Base-by-base conservation (phyloP, 2,797 vertebrate species). In the Muscicapa comitata region DNA sequence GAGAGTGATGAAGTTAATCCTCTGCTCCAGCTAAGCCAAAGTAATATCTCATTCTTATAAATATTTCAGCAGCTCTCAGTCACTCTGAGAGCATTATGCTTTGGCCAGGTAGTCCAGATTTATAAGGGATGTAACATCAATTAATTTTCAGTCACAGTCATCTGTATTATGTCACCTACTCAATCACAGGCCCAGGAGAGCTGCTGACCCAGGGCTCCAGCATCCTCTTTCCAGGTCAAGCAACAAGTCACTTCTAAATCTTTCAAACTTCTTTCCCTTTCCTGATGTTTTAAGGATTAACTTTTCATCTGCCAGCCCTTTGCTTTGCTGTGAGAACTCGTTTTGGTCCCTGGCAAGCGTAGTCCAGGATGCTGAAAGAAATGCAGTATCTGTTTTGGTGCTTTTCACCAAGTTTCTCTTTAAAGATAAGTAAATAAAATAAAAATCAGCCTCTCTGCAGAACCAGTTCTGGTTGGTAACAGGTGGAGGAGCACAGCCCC, bases 11-110 rank as follows among this genome's bases (percentile, higher is more conserved):
- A 73, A 88, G 40, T 58, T 85, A 93, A 13, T 83, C 72, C 61
- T 62, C 65, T 88, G n/a, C 80, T 94, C 47, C 42, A 93, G 50
- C 78, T 75, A 55, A 75, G 71, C 78, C 75, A 68, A 91, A 90
- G 62, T 80, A 80, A 63, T 94, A 91, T 86, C 78, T 94, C 72
- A 90, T 73, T 86, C 71, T 89, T 91, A 83, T 88, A 91, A 92
- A 96, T 94, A 77, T 88, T 95, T 94, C 87, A 94, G 87, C 82
- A 83, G 42, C 42, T 93, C 78, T 86, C 78, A 91, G 90, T 94
- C 85, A 72, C 72, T 94, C 74, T 58, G 76, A 90, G 54, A 83
- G 68, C 61, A 57, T 86, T 80, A 65, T 62, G 35, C 23, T 93
- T 91, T 75, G 61, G 57, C 66, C 76, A 95, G 78, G 90, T 91